These are phyloP conservation scores for Drosophila pallidifrons DNA, from an alignment of 1,140 invertebrate genomes.

Conservation along the genomic window DNA sequence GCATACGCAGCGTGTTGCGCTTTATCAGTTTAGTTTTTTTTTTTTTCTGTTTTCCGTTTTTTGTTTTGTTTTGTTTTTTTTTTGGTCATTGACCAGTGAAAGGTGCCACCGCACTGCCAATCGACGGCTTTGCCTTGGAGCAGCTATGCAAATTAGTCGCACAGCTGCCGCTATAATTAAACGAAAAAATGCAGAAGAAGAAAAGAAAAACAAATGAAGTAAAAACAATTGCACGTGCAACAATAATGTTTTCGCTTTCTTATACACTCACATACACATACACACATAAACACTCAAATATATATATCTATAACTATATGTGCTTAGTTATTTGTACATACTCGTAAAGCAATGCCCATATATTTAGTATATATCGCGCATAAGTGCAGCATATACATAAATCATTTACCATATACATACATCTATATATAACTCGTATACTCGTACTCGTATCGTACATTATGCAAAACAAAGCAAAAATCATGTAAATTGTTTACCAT, in stretches of 20 bases:
- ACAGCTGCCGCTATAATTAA: slow-evolving; percentile 36
- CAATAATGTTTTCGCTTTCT: slow-evolving; percentile 41
- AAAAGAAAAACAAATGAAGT: neutral
- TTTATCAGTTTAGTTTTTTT: slow-evolving; percentile 14
- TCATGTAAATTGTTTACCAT: slow-evolving; percentile 56
- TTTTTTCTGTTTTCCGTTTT: neutral
- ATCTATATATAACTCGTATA: slow-evolving; percentile 28
- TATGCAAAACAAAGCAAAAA: slow-evolving; percentile 23
- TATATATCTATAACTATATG: slow-evolving; percentile 1
- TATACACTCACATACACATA: slow-evolving; percentile 4
- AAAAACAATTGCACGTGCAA: slow-evolving; percentile 28
- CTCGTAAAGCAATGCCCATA: slow-evolving; percentile 41
- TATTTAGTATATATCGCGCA: neutral
- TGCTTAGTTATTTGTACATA: slow-evolving; percentile 44
- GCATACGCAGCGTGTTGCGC: slow-evolving; percentile 26
- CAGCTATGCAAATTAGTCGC: slow-evolving; percentile 51
- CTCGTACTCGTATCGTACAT: slow-evolving; percentile 21
- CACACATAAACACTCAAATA: neutral
- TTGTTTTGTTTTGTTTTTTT: slow-evolving; percentile 6
- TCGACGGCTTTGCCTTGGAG: slow-evolving; percentile 34
- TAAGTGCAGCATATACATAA: slow-evolving; percentile 24
- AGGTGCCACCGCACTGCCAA: slow-evolving; percentile 38
- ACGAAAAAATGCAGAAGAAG: slow-evolving; percentile 11
- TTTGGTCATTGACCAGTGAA: slow-evolving; percentile 44
- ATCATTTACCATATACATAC: slow-evolving; percentile 31